Conservation (phyloP, 2,113 vertebrate genomes). For the Salvelinus namaycush region DNA sequence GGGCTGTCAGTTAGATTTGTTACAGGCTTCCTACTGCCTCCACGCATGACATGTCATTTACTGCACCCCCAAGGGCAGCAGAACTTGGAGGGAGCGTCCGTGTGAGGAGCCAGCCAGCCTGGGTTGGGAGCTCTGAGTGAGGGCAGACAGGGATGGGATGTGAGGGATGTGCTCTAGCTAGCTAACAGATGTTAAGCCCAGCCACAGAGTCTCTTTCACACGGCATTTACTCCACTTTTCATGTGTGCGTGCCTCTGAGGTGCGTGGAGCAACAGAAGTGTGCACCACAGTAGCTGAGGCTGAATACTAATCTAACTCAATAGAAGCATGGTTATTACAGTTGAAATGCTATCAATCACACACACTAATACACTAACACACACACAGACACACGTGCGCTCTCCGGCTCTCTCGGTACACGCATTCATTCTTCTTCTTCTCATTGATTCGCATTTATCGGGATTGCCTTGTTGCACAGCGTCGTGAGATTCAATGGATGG, state of each 20-base stretch:
- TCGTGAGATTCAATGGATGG: slow-evolving; percentile 53
- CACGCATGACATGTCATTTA: slow-evolving; percentile 66
- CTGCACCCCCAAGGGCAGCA: slow-evolving; percentile 37
- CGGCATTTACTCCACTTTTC: background rate
- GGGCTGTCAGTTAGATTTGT: slow-evolving; percentile 74
- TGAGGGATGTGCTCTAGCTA: background rate
- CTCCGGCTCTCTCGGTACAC: background rate
- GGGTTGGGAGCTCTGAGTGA: slow-evolving; percentile 32
- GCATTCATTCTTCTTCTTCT: slow-evolving; percentile 42
- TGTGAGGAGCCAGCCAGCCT: background rate
- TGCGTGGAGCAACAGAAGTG: background rate
- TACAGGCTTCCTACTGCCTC: slow-evolving; percentile 67
- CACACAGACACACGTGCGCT: background rate
- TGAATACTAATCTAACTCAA: slow-evolving; percentile 4
- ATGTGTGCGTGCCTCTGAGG: background rate
- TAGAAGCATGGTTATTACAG: slow-evolving; percentile 27
- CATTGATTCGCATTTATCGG: slow-evolving; percentile 23
- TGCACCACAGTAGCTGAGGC: background rate
- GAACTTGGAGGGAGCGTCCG: slow-evolving; percentile 22
- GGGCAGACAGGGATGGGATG: background rate
- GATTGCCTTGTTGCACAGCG: slow-evolving; percentile 35
- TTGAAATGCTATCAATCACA: slow-evolving; percentile 53
- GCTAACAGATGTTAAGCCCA: background rate
- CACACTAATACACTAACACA: slow-evolving; percentile 13
- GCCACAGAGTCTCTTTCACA: background rate